Evolutionary conservation across 2,797 vertebrate species (phyloP), one percentile per base, ranked within the genome.

Genomic region (Rhynchonycteris naso): DNA sequence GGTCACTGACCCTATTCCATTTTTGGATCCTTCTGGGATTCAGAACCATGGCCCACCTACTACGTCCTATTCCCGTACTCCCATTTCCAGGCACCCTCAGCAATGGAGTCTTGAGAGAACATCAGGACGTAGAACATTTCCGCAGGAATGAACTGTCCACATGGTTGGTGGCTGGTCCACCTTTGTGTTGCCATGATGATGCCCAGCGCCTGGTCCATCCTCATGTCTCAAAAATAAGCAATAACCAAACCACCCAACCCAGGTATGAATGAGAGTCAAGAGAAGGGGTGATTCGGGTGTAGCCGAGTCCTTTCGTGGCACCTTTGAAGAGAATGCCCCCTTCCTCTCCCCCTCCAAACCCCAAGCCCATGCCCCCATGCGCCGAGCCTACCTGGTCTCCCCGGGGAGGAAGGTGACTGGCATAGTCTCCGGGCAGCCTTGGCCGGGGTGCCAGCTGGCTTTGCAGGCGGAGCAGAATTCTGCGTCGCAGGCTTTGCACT

Each of bases 391-490:
- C 99, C 99, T 99, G 98, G 98, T 98, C 96, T 99, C 99, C 95
- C 99, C 99, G 2, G 99, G 99, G 71, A 99, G 99, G 98, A 99
- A 99, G 82, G 99, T 98, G 91, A 99, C 97, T 69, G 99, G 99
- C 97, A 99, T 98, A 98, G 91, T 98, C 96, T 99, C 99, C 78
- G 99, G 99, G 97, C 99, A 99, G 97, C 99, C 99, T 98, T 99
- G 99, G 85, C 99, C 99, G 0, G 99, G 99, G 98, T 99, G 99
- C 99, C 99, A 99, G 98, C 98, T 98, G 96, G 99, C 98, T 98
- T 99, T 99, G 98, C 99, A 99, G 96, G 99, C 98, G 0, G 99
- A 99, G 98, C 99, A 99, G 98, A 99, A 99, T 97, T 99, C 99
- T 58, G 98, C 99, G 97, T 99, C 98, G 0, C 99, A 99, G 72